A percentile compares a stretch with the other conserved stretches of the same genome.
phyloP scores from a whole-genome alignment of 2,797 vertebrate genomes.

The Gallirallus australis region DNA sequence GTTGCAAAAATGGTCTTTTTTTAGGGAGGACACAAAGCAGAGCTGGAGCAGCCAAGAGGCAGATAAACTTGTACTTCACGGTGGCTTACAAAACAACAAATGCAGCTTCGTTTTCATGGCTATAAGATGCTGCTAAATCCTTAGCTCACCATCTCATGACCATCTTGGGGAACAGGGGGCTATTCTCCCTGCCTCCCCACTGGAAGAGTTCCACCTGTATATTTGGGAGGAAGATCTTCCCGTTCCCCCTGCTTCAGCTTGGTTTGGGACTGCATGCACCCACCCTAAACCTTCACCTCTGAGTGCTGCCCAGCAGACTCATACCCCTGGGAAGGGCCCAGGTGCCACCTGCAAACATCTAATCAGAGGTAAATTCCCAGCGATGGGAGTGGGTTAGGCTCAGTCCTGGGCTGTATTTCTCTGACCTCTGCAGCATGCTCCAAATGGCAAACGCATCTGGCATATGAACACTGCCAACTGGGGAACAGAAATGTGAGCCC shows the following conservation, averaged over 20 bases:
- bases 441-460: constrained; percentile 1
- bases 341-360: neutral
- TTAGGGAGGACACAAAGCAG: neutral
- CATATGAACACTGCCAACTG: neutral
- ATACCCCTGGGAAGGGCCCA: neutral
- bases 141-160: neutral
- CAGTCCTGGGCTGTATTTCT: neutral
- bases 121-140: neutral
- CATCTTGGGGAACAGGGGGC: neutral
- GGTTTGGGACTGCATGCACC: neutral
- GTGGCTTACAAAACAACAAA: neutral
- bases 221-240: neutral
- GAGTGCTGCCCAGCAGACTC: neutral
- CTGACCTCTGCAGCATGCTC: neutral
- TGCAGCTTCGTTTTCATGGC: neutral
- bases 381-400: neutral
- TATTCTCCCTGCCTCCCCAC: neutral
- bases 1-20: neutral
- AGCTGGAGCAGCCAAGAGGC: neutral
- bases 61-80: fast-evolving
- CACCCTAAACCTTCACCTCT: neutral
- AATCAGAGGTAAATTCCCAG: neutral
- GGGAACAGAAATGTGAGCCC: neutral
- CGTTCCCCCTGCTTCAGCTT: neutral
- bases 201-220: neutral